Evolutionary conservation across 2,113 vertebrate species (phyloP).

Genomic region (Coryphaenoides rupestris): DNA sequence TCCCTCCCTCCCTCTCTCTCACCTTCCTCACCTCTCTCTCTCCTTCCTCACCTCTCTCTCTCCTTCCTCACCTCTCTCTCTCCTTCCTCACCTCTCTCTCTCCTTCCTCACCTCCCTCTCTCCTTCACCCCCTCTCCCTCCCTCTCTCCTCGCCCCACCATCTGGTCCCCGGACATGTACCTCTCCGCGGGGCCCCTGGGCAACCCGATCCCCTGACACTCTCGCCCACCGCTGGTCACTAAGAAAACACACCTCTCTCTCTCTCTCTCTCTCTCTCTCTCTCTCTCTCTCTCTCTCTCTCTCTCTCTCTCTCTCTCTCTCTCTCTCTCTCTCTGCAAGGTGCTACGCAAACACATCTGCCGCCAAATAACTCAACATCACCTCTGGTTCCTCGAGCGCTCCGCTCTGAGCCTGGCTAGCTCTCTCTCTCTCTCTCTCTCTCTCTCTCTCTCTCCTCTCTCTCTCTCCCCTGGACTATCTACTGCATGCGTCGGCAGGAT

Average conservation of each 20-base stretch:
- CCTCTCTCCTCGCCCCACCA: background rate
- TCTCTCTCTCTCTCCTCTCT: too few relatives aligned
- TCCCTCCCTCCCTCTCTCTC: background rate
- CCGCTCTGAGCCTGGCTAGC: constrained; percentile 6
- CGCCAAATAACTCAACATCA: constrained; percentile 56
- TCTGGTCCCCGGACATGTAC: background rate
- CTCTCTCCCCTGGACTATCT: too few relatives aligned
- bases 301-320: constrained; percentile 53
- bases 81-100: background rate
- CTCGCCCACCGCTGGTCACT: constrained; percentile 55
- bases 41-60: background rate
- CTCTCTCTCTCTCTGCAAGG: constrained; percentile 58
- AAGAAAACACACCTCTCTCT: constrained; percentile 49
- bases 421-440: background rate
- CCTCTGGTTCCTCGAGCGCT: constrained; percentile 25
- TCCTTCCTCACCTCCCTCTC: background rate
- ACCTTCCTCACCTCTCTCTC: background rate
- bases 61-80: background rate
- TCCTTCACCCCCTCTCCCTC: background rate
- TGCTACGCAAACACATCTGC: constrained; percentile 57
- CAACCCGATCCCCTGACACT: constrained; percentile 50
- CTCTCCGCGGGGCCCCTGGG: constrained; percentile 19
- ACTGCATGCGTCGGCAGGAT: too few relatives aligned
- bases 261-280: constrained; percentile 55
- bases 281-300: constrained; percentile 57